phyloP scores from a whole-genome alignment of 2,888 invertebrate species.

The Caprella mutica region DNA sequence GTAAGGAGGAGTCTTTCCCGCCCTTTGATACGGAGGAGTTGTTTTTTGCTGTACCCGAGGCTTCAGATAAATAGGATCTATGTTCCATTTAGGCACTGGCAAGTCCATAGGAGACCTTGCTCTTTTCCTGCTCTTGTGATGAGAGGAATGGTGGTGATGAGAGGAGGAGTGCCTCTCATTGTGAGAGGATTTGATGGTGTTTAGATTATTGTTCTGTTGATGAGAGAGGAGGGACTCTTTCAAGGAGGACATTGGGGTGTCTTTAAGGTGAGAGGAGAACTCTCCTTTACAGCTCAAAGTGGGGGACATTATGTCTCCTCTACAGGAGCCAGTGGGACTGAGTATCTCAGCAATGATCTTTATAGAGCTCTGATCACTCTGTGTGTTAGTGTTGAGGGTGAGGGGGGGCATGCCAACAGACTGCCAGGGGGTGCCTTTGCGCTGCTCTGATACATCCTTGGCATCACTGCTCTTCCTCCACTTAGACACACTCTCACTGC shows the following conservation, averaged over 20 bases:
- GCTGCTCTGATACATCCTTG: constrained; percentile 7
- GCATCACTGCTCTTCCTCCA: constrained; percentile 1
- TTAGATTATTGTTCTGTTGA: too few species aligned
- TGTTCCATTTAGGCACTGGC: constrained; percentile 29
- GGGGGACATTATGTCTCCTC: constrained; percentile 13
- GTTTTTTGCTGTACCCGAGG: constrained; percentile 20
- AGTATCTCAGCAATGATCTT: neutral
- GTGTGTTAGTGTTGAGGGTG: too few species aligned
- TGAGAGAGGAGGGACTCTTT: too few species aligned
- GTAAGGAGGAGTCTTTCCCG: constrained; percentile 7
- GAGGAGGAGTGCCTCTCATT: constrained; percentile 9
- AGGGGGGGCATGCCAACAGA: constrained; percentile 1
- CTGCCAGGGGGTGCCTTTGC: neutral
- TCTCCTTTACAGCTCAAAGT: too few species aligned
- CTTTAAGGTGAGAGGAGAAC: too few species aligned
- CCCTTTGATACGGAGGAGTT: constrained; percentile 12
- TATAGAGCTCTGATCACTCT: neutral
- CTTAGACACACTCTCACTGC: constrained; percentile 8
- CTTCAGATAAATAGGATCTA: constrained; percentile 18
- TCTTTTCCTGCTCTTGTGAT: constrained; percentile 7
- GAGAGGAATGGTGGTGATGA: constrained; percentile 16
- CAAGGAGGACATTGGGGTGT: too few species aligned
- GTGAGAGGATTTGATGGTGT: too few species aligned
- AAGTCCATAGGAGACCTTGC: constrained; percentile 27
- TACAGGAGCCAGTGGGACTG: constrained; percentile 2